Evolutionary conservation across 2,113 vertebrate species (phyloP), one percentile per base, ranked within the genome.

Genomic region (Bombycilla garrulus): DNA sequence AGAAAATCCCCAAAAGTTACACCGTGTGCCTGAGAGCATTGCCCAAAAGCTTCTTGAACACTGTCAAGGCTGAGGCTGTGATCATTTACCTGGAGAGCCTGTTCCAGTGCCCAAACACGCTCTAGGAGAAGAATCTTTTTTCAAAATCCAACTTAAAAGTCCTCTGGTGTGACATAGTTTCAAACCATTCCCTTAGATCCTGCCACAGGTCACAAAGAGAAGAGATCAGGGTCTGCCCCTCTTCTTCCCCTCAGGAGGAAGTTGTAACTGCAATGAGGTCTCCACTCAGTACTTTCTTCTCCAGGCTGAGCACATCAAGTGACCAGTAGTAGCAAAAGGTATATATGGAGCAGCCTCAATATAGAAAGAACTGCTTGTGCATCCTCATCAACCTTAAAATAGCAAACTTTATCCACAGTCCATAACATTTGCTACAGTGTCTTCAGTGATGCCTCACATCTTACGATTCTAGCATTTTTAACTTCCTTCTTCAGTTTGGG

Each of bases 131-230:
- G 5, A 29, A 42, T 15, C 1, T 40, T 48, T 35, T 57, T 48
- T 29, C 24, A 35, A 57, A 29, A 31, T 42, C 31, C 35, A 50
- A 11, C 13, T 5, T 35, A 74, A 56, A 35, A 8, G 6, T 42
- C 29, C 13, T 5, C 25, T 48, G 29, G 38, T 38, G 38, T 38
- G 38, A 48, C 28, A 56, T 16, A 57, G 3, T 5, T 74, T 40
- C 6, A 85, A 0, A 0, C 12, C 8, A 11, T 25, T 57, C 5
- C 5, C 16, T 56, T 19, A 3, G 8, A 24, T 48, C 3, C n/a
- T 48, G 2, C 56, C 42, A n/a, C 10, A n/a, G 29, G 10, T 64
- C 10, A 40, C 8, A 10, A 40, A 47, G 58, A 45, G 18, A n/a
- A 18, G 12, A 65, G 28, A 47, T 28, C 50, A 24, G 15, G 28